Evolutionary conservation across 2,888 invertebrate species (phyloP), one percentile per base, ranked within the genome.

Genomic region (Drosophila mulleri): DNA sequence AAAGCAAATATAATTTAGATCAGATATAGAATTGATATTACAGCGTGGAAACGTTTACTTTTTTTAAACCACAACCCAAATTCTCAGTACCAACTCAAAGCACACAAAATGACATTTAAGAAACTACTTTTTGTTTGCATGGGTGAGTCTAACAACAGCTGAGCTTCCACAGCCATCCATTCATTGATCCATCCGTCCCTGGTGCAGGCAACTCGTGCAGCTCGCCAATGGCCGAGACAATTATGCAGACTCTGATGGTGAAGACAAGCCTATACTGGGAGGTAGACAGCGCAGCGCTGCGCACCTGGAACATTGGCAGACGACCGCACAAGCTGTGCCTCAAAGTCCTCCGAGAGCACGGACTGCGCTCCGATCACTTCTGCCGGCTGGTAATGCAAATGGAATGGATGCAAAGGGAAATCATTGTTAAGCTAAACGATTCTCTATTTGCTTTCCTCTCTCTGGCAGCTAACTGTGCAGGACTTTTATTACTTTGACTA

Each of bases 161-260:
- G 0, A 18, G 4, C 4, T 11, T 11, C n/a, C 14, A 3, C 3
- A 1, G 20, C 3, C 3, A 2, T 20, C 18, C 18, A 3, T 18
- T 2, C 18, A 18, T 18, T 18, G 20, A 26, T 29, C 29, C 0
- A 48, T 14, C 4, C 4, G 0, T 2, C 1, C 23, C 8, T n/a
- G 14, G 2, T 8, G n/a, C 47, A 96, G 98, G 98, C 14, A 98
- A 98, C 91, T 98, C 98, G 73, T 98, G 98, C 92, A 95, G 98
- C 7, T 98, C 98, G 5, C 98, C 98, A 0, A 98, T 98, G 91
- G 98, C 98, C 11, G 98, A 98, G 92, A 97, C 97, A 4, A 96
- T 98, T 6, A 98, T 98, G 91, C 93, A 94, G 63, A 73, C 84
- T 67, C 67, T 91, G 2, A 75, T 91, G 66, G 74, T 69, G 1